Evolutionary conservation across 1,140 invertebrate genomes (phyloP).

Genomic region (Drosophila athabasca): DNA sequence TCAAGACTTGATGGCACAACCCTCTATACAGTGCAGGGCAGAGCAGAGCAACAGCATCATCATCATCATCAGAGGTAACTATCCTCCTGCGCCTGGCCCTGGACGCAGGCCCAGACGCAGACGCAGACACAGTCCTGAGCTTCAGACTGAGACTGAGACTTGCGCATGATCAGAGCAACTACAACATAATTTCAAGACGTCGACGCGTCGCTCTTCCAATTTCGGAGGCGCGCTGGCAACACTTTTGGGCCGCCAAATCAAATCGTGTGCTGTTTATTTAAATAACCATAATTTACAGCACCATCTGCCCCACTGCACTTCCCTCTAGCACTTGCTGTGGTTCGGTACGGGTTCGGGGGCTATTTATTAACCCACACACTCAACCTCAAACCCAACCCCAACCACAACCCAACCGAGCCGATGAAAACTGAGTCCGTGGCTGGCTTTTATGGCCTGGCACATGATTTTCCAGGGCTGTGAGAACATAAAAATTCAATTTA

Average conservation of each 20-base stretch:
- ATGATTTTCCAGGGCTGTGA: slow-evolving; percentile 72
- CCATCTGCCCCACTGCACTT: slow-evolving; percentile 29
- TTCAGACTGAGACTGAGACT: slow-evolving; percentile 10
- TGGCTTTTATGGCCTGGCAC: slow-evolving; percentile 65
- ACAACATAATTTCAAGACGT: slow-evolving; percentile 74
- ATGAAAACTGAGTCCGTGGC: slow-evolving; percentile 23
- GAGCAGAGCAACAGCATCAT: slow-evolving; percentile 33
- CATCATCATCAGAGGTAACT: slow-evolving; percentile 31
- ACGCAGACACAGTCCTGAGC: slow-evolving; percentile 7
- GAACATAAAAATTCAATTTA: slow-evolving; percentile 82
- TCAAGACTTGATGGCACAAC: slow-evolving; percentile 82
- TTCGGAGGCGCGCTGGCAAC: slow-evolving; percentile 73
- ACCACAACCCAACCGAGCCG: background rate
- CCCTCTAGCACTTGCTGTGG: slow-evolving; percentile 12
- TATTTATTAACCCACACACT: slow-evolving; percentile 77
- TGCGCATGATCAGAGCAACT: slow-evolving; percentile 59
- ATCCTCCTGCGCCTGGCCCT: slow-evolving; percentile 11
- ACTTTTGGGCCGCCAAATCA: slow-evolving; percentile 76
- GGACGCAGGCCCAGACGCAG: background rate
- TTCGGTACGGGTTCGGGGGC: slow-evolving; percentile 20
- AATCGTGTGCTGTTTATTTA: slow-evolving; percentile 84
- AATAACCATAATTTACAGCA: slow-evolving; percentile 83
- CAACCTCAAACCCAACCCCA: background rate
- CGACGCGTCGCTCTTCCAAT: slow-evolving; percentile 56
- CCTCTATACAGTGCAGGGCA: slow-evolving; percentile 32